These are phyloP conservation scores for Dinoponera quadriceps DNA, from an alignment of 1,140 invertebrate species.

Conservation along the genomic window DNA sequence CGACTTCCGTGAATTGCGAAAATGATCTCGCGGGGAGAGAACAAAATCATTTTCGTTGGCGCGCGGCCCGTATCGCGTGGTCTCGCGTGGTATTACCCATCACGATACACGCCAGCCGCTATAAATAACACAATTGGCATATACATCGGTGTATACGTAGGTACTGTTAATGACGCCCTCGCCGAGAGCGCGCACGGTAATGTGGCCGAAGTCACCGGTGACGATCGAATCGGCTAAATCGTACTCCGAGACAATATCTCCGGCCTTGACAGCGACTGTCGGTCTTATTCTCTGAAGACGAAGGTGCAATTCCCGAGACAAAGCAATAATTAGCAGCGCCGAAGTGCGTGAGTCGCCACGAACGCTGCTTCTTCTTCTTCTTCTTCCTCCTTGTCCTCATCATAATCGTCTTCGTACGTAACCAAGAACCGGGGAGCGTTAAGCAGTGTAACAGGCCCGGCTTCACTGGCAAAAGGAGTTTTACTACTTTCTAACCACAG, in stretches of 20 bases:
- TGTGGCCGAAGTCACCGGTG: background rate
- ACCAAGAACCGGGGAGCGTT: conserved; percentile 64
- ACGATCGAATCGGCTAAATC: background rate
- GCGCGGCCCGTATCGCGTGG: no score
- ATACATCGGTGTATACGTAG: background rate
- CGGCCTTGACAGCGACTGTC: conserved; percentile 63
- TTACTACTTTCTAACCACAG: conserved; percentile 84
- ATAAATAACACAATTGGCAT: background rate
- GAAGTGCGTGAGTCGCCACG: conserved; percentile 66
- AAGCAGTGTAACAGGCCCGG: conserved; percentile 72
- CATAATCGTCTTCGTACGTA: conserved; percentile 52
- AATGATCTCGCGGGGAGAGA: no score
- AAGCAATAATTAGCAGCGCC: conserved; percentile 75
- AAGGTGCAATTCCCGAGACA: conserved; percentile 65
- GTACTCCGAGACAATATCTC: background rate
- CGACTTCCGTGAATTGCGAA: no score
- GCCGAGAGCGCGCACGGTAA: background rate
- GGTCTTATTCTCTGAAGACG: conserved; percentile 54
- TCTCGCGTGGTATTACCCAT: no score
- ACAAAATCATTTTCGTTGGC: no score
- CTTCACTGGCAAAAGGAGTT: conserved; percentile 73
- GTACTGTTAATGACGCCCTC: background rate
- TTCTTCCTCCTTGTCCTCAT: conserved; percentile 38
- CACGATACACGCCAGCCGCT: background rate
- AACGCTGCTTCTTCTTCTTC: conserved; percentile 37